Base-by-base conservation (phyloP, 2,113 vertebrate species). In the Aramus guarauna region DNA sequence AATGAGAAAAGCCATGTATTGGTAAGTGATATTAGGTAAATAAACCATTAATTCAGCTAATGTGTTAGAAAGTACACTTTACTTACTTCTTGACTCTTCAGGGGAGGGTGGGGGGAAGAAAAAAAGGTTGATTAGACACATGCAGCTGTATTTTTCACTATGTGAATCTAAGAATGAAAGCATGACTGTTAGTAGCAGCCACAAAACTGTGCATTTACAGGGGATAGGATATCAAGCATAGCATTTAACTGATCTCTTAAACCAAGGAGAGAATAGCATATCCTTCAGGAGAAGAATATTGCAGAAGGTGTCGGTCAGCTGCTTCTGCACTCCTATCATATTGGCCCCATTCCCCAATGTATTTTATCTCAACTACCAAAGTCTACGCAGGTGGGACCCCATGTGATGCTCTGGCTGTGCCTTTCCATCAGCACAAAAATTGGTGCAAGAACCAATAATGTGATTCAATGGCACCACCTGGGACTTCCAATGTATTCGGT, bases 1-100 rank as follows among this genome's bases (percentile, higher is more conserved):
- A 80, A 91, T 32, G 47, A 95, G 64, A 53, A 95, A 93, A 97
- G 13, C 11, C 45, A 47, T 1, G 14, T 73, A 36, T 92, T 75
- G 85, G 77, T 41, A 59, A 48, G 41, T 30, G 52, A 21, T 55
- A 43, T 52, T 18, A 91, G 21, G 48, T 73, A 87, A 94, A 85
- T 30, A 88, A 86, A 36, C 21, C 24, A 74, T 14, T 5, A 91
- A 95, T 87, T 85, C 34, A 67, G 88, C 90, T 88, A 92, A 92
- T 72, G 59, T 83, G 80, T 88, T 88, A 86, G 76, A 86, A 96
- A 96, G 79, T 43, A 24, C 47, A 45, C 60, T 74, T 89, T 96
- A 98, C 98, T 98, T 92, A 98, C 98, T 98, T 98, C 98, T 98
- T 98, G 89, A 98, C 91, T 98, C 98, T 98, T 98, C 76, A 95